Evolutionary conservation across 2,113 vertebrate species (phyloP).

Genomic region (Emberiza fucata): DNA sequence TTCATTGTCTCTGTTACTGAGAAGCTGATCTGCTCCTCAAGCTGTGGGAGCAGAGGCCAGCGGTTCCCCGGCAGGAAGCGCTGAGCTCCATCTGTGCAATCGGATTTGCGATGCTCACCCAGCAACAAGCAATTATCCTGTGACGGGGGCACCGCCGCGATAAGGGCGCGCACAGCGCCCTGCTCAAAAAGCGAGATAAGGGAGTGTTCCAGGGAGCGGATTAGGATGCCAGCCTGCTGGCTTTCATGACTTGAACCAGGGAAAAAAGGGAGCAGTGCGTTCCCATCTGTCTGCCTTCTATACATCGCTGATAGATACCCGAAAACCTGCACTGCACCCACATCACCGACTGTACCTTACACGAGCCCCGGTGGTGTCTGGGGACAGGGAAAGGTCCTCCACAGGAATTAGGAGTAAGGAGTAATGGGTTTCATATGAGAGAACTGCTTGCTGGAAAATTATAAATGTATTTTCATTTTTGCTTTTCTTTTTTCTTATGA

Average conservation of each 20-base stretch:
- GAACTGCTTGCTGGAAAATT: not conserved
- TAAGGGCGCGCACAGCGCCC: not conserved
- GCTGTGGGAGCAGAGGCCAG: accelerated
- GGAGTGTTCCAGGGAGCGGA: not conserved
- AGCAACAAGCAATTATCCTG: not conserved
- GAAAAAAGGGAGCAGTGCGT: not conserved
- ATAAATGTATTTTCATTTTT: not conserved
- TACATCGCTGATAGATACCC: accelerated
- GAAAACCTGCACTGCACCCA: accelerated
- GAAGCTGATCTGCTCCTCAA: not conserved
- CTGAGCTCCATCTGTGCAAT: not conserved
- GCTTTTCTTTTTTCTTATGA: not conserved
- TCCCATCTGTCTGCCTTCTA: not conserved
- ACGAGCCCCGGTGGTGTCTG: too few relatives aligned
- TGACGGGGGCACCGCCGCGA: not conserved
- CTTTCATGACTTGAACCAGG: not conserved
- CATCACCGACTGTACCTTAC: accelerated
- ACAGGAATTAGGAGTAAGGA: not conserved
- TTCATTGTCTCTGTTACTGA: not conserved
- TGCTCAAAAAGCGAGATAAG: not conserved
- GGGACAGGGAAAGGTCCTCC: not conserved
- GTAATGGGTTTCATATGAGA: not conserved
- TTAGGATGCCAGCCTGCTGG: not conserved
- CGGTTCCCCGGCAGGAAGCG: not conserved
- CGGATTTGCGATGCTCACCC: not conserved